A percentile compares a stretch with the other conserved stretches of the same genome.
phyloP scores from a whole-genome alignment of 2,113 vertebrate genomes.

The Platycercus adscitus region DNA sequence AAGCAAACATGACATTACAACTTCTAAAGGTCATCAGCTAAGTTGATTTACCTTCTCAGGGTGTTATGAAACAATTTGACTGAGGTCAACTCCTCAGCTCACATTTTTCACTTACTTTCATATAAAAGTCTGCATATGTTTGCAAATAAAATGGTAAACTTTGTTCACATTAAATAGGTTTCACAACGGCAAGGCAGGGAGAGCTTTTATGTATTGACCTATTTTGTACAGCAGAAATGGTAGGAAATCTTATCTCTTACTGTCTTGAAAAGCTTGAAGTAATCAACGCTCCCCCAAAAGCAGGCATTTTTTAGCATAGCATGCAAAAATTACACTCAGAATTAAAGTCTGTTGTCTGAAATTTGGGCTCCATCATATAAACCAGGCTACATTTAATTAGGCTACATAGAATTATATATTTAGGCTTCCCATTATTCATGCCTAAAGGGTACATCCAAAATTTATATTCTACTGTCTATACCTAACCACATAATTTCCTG shows the following conservation, averaged over 20 bases:
- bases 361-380: not conserved
- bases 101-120: not conserved
- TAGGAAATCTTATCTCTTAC: not conserved
- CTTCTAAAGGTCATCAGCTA: conserved; percentile 48
- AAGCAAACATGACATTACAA: conserved; percentile 5
- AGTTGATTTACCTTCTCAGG: conserved; percentile 15
- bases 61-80: conserved; percentile 26
- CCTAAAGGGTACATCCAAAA: not conserved
- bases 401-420: not conserved
- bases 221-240: rapidly evolving
- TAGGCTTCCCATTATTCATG: not conserved
- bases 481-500: not conserved
- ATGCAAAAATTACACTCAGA: not conserved
- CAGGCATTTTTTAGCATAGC: not conserved
- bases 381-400: not conserved
- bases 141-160: not conserved
- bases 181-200: not conserved
- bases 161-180: not conserved
- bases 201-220: not conserved
- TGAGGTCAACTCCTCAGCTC: not conserved
- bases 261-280: not conserved
- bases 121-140: not conserved
- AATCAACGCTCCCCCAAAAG: not conserved
- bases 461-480: not conserved
- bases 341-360: not conserved